phyloP scores from a whole-genome alignment of 1,140 invertebrate species.

The Zaprionus inermis region DNA sequence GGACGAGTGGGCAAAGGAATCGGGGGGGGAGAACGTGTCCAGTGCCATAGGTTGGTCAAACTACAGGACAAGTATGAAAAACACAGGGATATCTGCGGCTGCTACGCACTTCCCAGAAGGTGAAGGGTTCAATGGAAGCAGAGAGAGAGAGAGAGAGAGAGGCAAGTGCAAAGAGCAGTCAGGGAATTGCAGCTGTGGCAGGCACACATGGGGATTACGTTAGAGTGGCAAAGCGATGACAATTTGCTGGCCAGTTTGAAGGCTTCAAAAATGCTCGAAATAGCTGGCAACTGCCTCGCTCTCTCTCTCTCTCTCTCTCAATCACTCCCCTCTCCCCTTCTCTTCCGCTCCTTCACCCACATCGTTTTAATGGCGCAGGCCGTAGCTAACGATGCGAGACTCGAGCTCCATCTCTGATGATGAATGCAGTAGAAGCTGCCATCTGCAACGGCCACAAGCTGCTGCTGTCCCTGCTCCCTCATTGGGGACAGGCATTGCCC shows the following conservation, averaged over 20 bases:
- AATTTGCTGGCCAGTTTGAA: slow-evolving; percentile 11
- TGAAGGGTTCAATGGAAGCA: not conserved
- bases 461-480: not conserved
- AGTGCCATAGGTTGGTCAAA: not conserved
- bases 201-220: slow-evolving; percentile 7
- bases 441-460: slow-evolving; percentile 6
- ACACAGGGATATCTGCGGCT: slow-evolving; percentile 21
- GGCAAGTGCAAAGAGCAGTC: not conserved
- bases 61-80: slow-evolving; percentile 23
- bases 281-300: not conserved
- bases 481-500: too few relatives aligned
- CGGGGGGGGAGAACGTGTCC: not conserved
- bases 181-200: not conserved
- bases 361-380: slow-evolving; percentile 18
- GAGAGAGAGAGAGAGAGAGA: not conserved
- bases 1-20: too few relatives aligned
- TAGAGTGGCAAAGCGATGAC: slow-evolving; percentile 15
- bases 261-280: slow-evolving; percentile 9
- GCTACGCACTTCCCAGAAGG: not conserved
- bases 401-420: not conserved
- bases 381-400: slow-evolving; percentile 11
- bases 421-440: slow-evolving; percentile 1
- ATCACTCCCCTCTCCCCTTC: too few relatives aligned
- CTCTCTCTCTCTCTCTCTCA: not conserved
- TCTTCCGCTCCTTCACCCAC: not conserved